Conservation (phyloP, 2,113 vertebrate genomes). For the Dermatemys mawii region DNA sequence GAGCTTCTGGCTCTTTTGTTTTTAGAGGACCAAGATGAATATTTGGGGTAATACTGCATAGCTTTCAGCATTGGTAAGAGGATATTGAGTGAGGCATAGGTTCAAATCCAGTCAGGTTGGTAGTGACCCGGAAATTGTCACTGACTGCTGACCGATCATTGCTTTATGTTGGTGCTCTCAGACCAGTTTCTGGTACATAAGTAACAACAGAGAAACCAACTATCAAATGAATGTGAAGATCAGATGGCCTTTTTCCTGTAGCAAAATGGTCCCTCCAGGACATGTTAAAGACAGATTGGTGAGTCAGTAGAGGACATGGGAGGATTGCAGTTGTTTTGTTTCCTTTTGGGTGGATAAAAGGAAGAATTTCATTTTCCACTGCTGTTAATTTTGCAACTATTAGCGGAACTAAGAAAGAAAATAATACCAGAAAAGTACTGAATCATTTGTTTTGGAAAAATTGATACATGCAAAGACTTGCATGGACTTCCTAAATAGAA, state of each 20-base stretch:
- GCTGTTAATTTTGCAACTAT: not conserved
- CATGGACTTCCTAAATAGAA: not conserved
- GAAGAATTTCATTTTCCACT: not conserved
- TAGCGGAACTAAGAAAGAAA: not conserved
- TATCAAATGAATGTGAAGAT: constrained; percentile 5
- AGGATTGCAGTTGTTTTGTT: not conserved
- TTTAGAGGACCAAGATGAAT: not conserved
- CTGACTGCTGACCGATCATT: constrained; percentile 47
- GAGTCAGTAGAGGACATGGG: not conserved
- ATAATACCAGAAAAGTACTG: not conserved
- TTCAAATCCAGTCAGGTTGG: constrained; percentile 57
- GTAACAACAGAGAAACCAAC: not conserved
- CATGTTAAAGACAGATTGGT: not conserved
- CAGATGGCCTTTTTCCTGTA: not conserved
- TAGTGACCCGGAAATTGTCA: constrained; percentile 15
- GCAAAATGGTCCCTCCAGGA: not conserved
- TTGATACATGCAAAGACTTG: not conserved
- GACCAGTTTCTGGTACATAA: constrained; percentile 50
- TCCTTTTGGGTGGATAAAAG: not conserved
- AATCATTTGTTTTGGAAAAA: not conserved
- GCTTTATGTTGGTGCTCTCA: constrained; percentile 45
- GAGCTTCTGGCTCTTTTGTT: not conserved
- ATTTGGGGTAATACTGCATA: constrained; percentile 10
- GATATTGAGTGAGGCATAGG: constrained; percentile 55
- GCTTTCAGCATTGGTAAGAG: not conserved